These are phyloP conservation scores for Calliopum simillimum DNA, from an alignment of 2,888 invertebrate species.

Conservation along the genomic window DNA sequence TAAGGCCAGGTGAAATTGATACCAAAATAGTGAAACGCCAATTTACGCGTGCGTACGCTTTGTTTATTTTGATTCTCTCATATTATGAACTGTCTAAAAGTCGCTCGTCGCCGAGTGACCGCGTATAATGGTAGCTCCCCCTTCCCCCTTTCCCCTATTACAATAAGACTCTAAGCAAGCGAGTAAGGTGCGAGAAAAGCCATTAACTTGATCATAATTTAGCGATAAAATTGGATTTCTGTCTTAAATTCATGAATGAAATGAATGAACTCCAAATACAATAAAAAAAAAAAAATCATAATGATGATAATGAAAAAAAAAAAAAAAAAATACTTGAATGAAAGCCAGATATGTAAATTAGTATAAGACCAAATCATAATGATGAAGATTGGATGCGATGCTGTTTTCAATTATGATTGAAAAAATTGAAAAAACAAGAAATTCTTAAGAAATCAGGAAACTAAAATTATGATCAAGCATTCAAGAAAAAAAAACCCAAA, in stretches of 20 bases:
- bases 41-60: too few species aligned
- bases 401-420: background rate
- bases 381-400: background rate
- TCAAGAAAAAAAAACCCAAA: background rate
- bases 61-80: too few species aligned
- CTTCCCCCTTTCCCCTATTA: too few species aligned
- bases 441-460: slow-evolving; percentile 15
- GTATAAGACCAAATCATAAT: background rate
- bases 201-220: slow-evolving; percentile 20
- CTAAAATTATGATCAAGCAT: slow-evolving; percentile 10
- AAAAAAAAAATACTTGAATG: slow-evolving; percentile 2
- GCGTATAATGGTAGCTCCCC: too few species aligned
- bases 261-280: slow-evolving; percentile 8
- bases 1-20: too few species aligned
- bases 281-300: background rate
- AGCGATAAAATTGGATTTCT: slow-evolving; percentile 11
- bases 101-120: too few species aligned
- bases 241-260: slow-evolving; percentile 25
- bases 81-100: too few species aligned
- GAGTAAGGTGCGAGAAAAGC: slow-evolving; percentile 20
- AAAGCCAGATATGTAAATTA: slow-evolving; percentile 10
- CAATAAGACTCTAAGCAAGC: too few species aligned
- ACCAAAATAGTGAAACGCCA: too few species aligned
- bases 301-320: background rate
- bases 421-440: background rate